A percentile compares a stretch with the other conserved stretches of the same genome.
Evolutionary conservation across 2,888 invertebrate genomes (phyloP).

Genomic region (Euplexia lucipara): DNA sequence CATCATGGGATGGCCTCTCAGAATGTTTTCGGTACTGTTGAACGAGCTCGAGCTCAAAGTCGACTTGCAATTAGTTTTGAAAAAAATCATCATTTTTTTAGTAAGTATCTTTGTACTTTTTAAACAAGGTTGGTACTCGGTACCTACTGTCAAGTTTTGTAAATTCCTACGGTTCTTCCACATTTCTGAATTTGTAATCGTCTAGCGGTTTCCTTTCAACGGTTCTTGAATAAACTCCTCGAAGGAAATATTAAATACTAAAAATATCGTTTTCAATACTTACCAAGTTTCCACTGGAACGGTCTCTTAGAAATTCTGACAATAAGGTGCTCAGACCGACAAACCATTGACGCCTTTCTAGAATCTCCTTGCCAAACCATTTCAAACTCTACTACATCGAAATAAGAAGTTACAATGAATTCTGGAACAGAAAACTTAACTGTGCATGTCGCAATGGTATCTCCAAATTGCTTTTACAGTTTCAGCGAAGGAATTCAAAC

Average conservation of each 20-base stretch:
- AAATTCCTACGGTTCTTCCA: conserved; percentile 7
- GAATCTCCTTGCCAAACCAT: conserved; percentile 6
- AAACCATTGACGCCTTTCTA: conserved; percentile 16
- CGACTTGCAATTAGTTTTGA: not conserved
- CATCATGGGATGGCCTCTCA: too few relatives aligned
- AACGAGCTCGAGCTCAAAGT: not conserved
- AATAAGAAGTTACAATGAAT: conserved; percentile 26
- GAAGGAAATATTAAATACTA: conserved; percentile 55
- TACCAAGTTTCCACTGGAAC: conserved; percentile 57
- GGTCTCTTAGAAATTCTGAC: conserved; percentile 60
- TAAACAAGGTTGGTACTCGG: too few relatives aligned
- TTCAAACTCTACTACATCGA: conserved; percentile 20
- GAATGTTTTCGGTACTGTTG: not conserved
- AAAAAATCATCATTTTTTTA: not conserved
- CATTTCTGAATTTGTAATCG: conserved; percentile 15
- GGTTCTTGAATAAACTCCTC: conserved; percentile 23
- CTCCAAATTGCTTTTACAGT: conserved; percentile 59
- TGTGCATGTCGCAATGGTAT: conserved; percentile 40
- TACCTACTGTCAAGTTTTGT: not conserved
- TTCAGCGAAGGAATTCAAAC: conserved; percentile 42
- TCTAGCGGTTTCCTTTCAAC: conserved; percentile 10
- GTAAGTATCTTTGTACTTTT: too few relatives aligned
- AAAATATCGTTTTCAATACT: conserved; percentile 64
- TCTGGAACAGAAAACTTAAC: conserved; percentile 16
- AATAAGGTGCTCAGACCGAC: conserved; percentile 51